These are phyloP conservation scores for Sebastes minor DNA, from an alignment of 2,797 vertebrate genomes.

Conservation along the genomic window DNA sequence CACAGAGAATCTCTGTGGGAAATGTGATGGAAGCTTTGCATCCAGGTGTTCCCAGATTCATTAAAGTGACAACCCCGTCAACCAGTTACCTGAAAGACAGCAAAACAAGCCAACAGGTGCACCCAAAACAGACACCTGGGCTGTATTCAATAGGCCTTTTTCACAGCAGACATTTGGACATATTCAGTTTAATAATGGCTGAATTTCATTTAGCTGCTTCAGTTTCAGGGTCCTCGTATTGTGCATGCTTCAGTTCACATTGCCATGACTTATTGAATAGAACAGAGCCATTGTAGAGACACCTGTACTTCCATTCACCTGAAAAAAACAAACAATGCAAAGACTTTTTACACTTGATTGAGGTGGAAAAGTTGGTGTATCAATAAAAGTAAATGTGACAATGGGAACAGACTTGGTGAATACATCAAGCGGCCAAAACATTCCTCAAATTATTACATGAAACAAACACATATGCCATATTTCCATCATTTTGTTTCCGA, in stretches of 20 bases:
- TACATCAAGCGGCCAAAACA: too few species aligned
- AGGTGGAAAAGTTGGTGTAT: too few species aligned
- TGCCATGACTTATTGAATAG: neutral
- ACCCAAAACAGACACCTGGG: neutral
- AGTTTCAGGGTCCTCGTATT: neutral
- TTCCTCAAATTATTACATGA: neutral
- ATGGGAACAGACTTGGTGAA: too few species aligned
- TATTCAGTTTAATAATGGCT: neutral
- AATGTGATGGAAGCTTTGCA: neutral
- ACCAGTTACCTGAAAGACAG: neutral
- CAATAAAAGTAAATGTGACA: too few species aligned
- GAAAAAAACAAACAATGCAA: neutral
- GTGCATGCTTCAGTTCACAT: neutral
- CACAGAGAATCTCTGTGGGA: neutral
- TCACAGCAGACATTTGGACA: too few species aligned
- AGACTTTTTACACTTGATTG: neutral
- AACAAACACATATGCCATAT: neutral
- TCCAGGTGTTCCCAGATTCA: neutral
- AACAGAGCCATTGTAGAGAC: too few species aligned
- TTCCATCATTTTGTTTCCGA: too few species aligned
- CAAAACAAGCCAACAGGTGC: neutral
- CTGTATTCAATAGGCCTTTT: neutral
- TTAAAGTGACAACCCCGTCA: neutral
- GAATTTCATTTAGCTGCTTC: neutral
- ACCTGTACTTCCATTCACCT: neutral